Conservation (phyloP, 1,140 invertebrate genomes). For the Babylonia areolata region DNA sequence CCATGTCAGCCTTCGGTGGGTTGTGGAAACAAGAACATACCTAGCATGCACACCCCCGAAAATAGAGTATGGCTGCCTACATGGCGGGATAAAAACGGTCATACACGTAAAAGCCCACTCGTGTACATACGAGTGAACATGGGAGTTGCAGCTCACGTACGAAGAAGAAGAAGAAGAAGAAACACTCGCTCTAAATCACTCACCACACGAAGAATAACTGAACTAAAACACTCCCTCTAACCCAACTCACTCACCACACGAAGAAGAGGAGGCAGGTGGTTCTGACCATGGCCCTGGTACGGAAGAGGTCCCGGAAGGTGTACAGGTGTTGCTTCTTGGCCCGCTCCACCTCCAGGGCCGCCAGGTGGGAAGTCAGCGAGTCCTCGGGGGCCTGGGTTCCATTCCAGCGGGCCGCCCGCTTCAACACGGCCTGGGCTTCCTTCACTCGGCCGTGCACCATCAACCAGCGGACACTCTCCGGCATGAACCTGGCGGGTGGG, state of each 20-base stretch:
- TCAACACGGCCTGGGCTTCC: not conserved
- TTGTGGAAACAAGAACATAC: too few species aligned
- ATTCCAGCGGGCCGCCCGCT: not conserved
- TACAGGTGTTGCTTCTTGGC: not conserved
- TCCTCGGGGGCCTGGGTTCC: not conserved
- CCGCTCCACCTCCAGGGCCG: not conserved
- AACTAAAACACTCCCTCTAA: too few species aligned
- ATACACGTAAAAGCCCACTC: too few species aligned
- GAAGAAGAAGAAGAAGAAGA: too few species aligned
- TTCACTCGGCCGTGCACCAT: constrained; percentile 10
- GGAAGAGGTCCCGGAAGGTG: constrained; percentile 36
- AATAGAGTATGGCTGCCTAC: too few species aligned
- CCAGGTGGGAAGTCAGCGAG: not conserved
- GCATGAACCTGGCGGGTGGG: not conserved
- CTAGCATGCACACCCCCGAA: too few species aligned
- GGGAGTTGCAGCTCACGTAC: too few species aligned
- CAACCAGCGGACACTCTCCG: constrained; percentile 23
- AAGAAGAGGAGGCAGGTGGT: constrained; percentile 28
- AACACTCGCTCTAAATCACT: too few species aligned
- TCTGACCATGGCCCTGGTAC: constrained; percentile 10
- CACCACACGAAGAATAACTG: too few species aligned
- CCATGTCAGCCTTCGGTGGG: too few species aligned
- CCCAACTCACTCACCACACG: constrained; percentile 38
- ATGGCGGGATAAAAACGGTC: too few species aligned
- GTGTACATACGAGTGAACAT: too few species aligned